Conservation (phyloP, 2,888 invertebrate genomes). For the Endomychus coccineus region DNA sequence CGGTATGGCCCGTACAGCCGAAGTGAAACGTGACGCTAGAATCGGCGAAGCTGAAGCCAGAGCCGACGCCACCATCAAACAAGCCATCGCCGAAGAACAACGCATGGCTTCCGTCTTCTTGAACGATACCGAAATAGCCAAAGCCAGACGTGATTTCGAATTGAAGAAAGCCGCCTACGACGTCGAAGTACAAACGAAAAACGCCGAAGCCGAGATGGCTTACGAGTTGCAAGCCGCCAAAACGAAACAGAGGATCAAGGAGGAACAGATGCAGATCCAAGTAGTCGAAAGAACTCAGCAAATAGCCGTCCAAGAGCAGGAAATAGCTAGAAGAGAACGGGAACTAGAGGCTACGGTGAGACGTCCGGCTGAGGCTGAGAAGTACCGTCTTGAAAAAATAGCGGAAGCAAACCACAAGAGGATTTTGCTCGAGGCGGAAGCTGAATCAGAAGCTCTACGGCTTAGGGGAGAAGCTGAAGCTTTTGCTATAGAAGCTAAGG, state of each 20-base stretch:
- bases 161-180: conserved; percentile 96
- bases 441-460: conserved; percentile 82
- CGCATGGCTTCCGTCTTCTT: conserved; percentile 88
- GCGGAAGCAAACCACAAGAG: conserved; percentile 88
- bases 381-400: conserved; percentile 79
- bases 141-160: conserved; percentile 94
- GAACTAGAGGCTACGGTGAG: conserved; percentile 90
- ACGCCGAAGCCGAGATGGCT: conserved; percentile 91
- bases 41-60: conserved; percentile 96
- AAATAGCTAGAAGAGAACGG: conserved; percentile 83
- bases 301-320: conserved; percentile 93
- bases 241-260: conserved; percentile 84
- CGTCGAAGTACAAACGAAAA: conserved; percentile 89
- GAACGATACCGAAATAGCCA: conserved; percentile 96
- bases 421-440: conserved; percentile 85
- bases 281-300: conserved; percentile 58
- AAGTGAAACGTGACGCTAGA: conserved; percentile 91
- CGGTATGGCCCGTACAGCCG: conserved; percentile 91
- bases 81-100: conserved; percentile 94
- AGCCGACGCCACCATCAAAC: conserved; percentile 85
- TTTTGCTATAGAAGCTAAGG: conserved; percentile 88
- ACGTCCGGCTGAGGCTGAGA: conserved; percentile 95
- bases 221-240: conserved; percentile 91
- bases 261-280: conserved; percentile 95
- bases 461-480: conserved; percentile 88